phyloP scores from a whole-genome alignment of 2,797 vertebrate genomes.

The Nyctalus aviator region DNA sequence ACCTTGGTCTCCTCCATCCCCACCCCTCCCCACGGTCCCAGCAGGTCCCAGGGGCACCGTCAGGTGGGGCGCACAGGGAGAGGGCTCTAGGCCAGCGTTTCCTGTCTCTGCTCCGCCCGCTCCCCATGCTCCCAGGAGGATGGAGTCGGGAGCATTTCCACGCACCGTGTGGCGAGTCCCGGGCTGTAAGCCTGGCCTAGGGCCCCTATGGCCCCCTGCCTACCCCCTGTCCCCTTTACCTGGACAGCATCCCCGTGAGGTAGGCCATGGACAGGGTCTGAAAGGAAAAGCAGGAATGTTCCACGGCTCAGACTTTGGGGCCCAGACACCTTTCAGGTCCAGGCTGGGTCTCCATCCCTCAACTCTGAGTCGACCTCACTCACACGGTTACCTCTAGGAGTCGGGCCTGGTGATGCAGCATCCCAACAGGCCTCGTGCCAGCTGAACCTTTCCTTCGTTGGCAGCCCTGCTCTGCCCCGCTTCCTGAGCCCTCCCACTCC shows the following conservation, averaged over 20 bases:
- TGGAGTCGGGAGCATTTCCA: neutral
- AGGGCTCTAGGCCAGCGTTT: neutral
- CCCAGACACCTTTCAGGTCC: neutral
- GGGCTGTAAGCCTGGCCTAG: neutral
- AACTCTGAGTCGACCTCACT: neutral
- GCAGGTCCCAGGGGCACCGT: neutral
- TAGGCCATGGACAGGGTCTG: conserved; percentile 97
- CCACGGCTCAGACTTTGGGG: neutral
- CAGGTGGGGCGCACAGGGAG: neutral
- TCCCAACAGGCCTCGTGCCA: neutral
- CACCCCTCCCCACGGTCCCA: neutral
- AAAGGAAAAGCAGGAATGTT: conserved; percentile 73
- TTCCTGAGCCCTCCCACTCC: neutral
- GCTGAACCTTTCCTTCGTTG: neutral
- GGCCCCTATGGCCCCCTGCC: neutral
- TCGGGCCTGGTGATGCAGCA: neutral
- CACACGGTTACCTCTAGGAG: neutral
- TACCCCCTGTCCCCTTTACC: conserved; percentile 87
- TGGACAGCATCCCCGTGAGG: conserved; percentile 96
- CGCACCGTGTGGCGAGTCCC: neutral
- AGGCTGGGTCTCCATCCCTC: neutral
- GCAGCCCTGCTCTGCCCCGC: neutral
- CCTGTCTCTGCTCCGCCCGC: neutral
- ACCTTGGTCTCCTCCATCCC: neutral
- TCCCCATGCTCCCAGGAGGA: neutral